Evolutionary conservation across 2,888 invertebrate species (phyloP), one percentile per base, ranked within the genome.

Genomic region (Ectemnius continuus): DNA sequence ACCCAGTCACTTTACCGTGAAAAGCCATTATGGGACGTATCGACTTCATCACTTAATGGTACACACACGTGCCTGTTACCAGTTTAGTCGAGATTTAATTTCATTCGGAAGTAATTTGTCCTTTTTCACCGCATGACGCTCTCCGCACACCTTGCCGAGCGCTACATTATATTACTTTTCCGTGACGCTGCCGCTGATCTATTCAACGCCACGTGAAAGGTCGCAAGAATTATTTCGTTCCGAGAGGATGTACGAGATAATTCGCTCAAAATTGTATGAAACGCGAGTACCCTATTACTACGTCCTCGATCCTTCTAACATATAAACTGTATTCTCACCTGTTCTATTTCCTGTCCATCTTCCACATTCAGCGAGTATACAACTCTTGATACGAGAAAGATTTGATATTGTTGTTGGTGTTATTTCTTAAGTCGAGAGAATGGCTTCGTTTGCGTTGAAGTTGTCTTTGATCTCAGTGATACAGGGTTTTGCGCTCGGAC

Each of bases 211-310:
- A 58, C 72, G 45, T 73, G 59, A 72, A 79, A 79, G 76, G 78
- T 58, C 73, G 63, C 57, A 28, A 61, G 46, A 23, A 76, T 81
- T 81, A 81, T 80, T 72, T 76, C 78, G 78, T 78, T 83, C 77
- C 84, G 80, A 83, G 76, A 83, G 84, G 80, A 79, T 84, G 80
- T 80, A 65, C 84, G 67, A 80, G 75, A 75, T 87, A 87, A 86
- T 85, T 52, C 74, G 20, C 57, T 66, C 46, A 66, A 56, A 67
- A 64, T 59, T 26, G 46, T 65, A 63, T 16, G 60, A 45, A 66
- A 68, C 63, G 64, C 72, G 67, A 68, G 47, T 11, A 36, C 36
- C 36, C 36, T 36, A 36, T 36, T 36, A 36, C 6, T 36, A 36
- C 36, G 36, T 36, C 36, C 36, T 36, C 36, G 36, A 36, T 36